Conservation (phyloP, 2,797 vertebrate genomes). For the Staurois parvus region DNA sequence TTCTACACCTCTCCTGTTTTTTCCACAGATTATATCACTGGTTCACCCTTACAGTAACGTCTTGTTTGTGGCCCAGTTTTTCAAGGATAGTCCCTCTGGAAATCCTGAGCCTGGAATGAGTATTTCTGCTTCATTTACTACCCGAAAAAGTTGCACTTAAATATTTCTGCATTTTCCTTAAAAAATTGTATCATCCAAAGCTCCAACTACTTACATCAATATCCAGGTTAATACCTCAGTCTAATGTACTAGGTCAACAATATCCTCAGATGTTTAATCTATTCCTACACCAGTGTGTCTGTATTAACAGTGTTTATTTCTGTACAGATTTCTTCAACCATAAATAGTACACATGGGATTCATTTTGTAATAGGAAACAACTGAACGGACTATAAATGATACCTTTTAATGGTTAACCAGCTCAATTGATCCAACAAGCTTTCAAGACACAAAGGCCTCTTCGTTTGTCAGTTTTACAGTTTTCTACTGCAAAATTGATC, state of each 20-base stretch:
- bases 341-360: constrained; percentile 5
- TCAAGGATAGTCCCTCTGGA: neutral
- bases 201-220: neutral
- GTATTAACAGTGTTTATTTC: neutral
- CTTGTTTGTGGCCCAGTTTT: neutral
- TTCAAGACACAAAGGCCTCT: neutral
- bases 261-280: neutral
- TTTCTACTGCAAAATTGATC: neutral
- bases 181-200: neutral
- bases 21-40: neutral
- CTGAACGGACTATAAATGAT: neutral
- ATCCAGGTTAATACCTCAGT: neutral
- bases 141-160: neutral
- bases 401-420: constrained; percentile 3
- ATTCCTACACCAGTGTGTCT: neutral
- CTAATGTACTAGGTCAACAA: neutral
- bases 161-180: neutral
- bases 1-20: neutral
- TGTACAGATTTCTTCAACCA: neutral
- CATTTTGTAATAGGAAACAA: constrained; percentile 2
- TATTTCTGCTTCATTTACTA: neutral
- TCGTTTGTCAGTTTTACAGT: constrained; percentile 12
- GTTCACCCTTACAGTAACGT: neutral
- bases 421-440: neutral
- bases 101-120: neutral